Evolutionary conservation across 2,888 invertebrate genomes (phyloP).

Genomic region (Mimas tiliae): DNA sequence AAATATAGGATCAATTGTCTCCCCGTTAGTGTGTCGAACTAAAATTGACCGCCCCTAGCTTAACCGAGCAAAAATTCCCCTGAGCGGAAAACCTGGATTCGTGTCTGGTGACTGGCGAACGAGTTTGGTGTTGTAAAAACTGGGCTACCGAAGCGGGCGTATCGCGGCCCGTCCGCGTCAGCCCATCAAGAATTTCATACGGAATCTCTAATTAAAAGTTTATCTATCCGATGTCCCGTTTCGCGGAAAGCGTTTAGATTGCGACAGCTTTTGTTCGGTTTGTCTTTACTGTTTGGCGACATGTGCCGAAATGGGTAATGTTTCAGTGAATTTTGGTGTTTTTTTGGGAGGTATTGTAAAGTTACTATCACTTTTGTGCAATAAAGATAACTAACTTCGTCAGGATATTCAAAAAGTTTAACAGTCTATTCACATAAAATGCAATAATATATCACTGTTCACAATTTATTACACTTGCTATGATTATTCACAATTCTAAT

Average conservation of each 20-base stretch:
- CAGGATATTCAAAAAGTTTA: no score
- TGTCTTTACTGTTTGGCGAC: not conserved
- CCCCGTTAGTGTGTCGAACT: no score
- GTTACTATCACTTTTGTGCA: no score
- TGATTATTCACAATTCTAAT: no score
- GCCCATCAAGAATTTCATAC: constrained; percentile 74
- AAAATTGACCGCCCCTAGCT: no score
- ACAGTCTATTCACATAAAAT: no score
- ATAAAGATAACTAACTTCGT: no score
- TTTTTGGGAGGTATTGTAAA: not conserved
- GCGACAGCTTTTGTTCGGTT: not conserved
- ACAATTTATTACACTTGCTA: no score
- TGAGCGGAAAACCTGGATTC: not conserved
- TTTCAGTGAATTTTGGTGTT: constrained; percentile 3
- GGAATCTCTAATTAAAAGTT: constrained; percentile 84
- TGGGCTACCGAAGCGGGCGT: constrained; percentile 74
- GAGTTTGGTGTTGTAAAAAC: constrained; percentile 76
- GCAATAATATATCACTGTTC: no score
- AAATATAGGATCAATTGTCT: no score
- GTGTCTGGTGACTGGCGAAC: constrained; percentile 46
- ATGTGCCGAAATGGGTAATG: not conserved
- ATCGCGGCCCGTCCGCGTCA: constrained; percentile 68
- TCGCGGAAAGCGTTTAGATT: constrained; percentile 47
- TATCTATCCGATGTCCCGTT: constrained; percentile 65
- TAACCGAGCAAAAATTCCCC: not conserved